phyloP scores from a whole-genome alignment of 2,113 vertebrate species.

The Macheiramphus alcinus region DNA sequence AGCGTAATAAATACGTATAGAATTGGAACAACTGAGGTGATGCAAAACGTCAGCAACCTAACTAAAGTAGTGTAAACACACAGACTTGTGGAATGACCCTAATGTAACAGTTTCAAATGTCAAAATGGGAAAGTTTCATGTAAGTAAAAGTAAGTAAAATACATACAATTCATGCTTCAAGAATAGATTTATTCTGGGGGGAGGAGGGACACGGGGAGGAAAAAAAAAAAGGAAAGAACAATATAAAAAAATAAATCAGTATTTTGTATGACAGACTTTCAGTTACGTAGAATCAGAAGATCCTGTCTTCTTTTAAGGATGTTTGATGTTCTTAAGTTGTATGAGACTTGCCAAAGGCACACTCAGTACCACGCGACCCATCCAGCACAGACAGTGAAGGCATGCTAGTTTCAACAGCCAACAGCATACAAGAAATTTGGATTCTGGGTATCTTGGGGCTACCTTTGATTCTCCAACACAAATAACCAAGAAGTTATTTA shows the following conservation, averaged over 20 bases:
- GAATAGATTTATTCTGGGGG: neutral
- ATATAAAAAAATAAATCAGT: neutral
- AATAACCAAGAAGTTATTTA: neutral
- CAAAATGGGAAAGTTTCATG: neutral
- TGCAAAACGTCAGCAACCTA: neutral
- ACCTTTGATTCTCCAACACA: neutral
- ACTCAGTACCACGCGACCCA: neutral
- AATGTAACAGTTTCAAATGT: neutral
- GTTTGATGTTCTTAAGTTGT: neutral
- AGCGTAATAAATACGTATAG: no score
- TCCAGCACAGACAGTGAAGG: neutral
- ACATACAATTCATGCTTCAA: neutral
- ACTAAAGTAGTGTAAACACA: no score
- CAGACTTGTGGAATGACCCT: no score
- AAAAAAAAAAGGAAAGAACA: neutral
- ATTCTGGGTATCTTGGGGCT: neutral
- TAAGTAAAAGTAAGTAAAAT: neutral
- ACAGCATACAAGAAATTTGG: neutral
- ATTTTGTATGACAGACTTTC: neutral
- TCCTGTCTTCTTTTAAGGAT: neutral
- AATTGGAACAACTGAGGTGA: no score
- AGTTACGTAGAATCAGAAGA: neutral
- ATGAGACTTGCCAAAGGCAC: neutral
- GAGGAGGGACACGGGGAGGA: fast-evolving
- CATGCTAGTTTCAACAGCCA: neutral